Conservation (phyloP, 2,888 invertebrate species). For the Caenorhabditis drosophilae region DNA sequence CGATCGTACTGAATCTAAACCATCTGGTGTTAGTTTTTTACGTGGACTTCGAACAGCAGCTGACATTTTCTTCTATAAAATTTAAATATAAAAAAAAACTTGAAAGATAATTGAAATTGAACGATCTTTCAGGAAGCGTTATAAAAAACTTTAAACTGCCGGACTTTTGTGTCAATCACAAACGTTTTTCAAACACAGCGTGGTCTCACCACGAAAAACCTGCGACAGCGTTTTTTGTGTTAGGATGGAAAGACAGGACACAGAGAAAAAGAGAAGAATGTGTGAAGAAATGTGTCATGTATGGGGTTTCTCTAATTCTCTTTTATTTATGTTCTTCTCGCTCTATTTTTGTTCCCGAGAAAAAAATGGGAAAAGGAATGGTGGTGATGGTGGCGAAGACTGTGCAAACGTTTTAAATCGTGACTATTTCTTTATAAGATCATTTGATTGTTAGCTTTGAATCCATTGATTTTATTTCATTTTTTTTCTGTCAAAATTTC, state of each 20-base stretch:
- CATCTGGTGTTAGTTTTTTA: slow-evolving; percentile 18
- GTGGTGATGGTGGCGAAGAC: too few species aligned
- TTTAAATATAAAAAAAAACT: too few species aligned
- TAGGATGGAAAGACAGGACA: neutral
- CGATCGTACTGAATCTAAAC: too few species aligned
- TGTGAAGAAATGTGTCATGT: neutral
- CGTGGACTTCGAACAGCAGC: slow-evolving; percentile 31
- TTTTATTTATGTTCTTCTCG: neutral
- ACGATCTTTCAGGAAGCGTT: neutral
- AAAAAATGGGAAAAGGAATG: slow-evolving; percentile 4
- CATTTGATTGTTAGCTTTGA: too few species aligned
- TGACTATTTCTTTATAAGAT: too few species aligned
- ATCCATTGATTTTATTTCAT: too few species aligned
- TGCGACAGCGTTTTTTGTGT: too few species aligned
- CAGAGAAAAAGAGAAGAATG: neutral
- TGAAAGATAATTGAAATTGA: too few species aligned
- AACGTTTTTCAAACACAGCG: slow-evolving; percentile 23
- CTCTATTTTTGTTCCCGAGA: too few species aligned
- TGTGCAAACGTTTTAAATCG: too few species aligned
- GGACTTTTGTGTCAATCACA: slow-evolving; percentile 13
- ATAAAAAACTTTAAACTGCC: slow-evolving; percentile 36
- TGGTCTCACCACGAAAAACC: slow-evolving; percentile 29
- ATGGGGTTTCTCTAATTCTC: neutral
- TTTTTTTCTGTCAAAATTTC: too few species aligned
- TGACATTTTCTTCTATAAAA: slow-evolving; percentile 19